Evolutionary conservation across 2,888 invertebrate genomes (phyloP).

Genomic region (Sycophila texana): DNA sequence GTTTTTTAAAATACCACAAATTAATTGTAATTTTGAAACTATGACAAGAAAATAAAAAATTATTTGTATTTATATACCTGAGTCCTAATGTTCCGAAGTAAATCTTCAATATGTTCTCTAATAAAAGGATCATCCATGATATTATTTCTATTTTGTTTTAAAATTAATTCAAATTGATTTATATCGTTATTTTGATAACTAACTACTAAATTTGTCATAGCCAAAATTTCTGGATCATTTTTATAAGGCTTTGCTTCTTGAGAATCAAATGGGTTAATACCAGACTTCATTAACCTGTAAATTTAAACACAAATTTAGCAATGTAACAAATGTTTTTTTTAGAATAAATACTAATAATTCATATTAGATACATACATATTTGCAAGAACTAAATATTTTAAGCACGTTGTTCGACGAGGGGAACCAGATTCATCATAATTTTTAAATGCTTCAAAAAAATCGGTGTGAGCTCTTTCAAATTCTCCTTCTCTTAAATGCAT

Average conservation of each 20-base stretch:
- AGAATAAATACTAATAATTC: no score
- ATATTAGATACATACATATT: slow-evolving; percentile 87
- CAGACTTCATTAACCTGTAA: slow-evolving; percentile 96
- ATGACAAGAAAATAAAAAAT: slow-evolving; percentile 16
- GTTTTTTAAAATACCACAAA: slow-evolving; percentile 59
- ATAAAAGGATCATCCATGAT: slow-evolving; percentile 99
- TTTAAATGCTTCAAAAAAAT: slow-evolving; percentile 99
- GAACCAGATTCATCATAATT: slow-evolving; percentile 99
- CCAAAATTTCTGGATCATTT: slow-evolving; percentile 98
- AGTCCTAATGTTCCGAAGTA: slow-evolving; percentile 95
- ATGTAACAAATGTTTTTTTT: slow-evolving; percentile 2
- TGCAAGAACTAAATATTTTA: slow-evolving; percentile 98
- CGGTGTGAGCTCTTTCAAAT: slow-evolving; percentile 99
- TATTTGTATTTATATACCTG: slow-evolving; percentile 60
- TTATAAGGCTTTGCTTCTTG: slow-evolving; percentile 99
- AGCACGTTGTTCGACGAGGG: slow-evolving; percentile 95
- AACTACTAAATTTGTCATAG: slow-evolving; percentile 98
- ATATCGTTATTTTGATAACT: slow-evolving; percentile 99
- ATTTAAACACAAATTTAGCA: slow-evolving; percentile 27
- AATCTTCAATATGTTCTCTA: slow-evolving; percentile 98
- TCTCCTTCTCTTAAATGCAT: slow-evolving; percentile 99
- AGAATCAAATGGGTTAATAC: slow-evolving; percentile 99
- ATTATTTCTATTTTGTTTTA: slow-evolving; percentile 94
- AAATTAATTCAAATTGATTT: slow-evolving; percentile 96
- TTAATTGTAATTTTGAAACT: background rate